Conservation (phyloP, 2,113 vertebrate species). For the Clarias macrocephalus region DNA sequence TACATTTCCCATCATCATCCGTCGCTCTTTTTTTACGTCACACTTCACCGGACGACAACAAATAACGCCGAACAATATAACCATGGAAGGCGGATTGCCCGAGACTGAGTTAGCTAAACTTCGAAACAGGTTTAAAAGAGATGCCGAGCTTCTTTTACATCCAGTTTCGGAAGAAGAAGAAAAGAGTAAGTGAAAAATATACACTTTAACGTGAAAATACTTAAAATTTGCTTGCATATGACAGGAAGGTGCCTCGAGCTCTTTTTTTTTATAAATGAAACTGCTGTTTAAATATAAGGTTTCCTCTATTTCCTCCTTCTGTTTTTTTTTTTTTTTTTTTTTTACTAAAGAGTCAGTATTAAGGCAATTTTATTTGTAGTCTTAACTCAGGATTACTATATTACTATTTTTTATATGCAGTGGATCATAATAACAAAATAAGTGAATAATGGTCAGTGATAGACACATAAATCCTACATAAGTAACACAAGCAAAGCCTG, state of each 20-base stretch:
- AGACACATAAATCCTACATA: not conserved
- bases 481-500: not conserved
- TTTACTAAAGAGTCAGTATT: not conserved
- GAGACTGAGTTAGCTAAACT: conserved; percentile 66
- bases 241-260: not conserved
- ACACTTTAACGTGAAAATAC: no score
- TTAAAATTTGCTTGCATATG: not conserved
- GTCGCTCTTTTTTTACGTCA: not conserved
- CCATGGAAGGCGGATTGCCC: conserved; percentile 55
- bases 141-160: conserved; percentile 70
- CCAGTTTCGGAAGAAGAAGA: conserved; percentile 56
- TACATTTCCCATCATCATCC: not conserved
- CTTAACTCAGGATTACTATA: not conserved
- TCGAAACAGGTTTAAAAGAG: conserved; percentile 71
- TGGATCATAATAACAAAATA: not conserved
- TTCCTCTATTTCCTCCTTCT: no score
- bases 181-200: conserved; percentile 65
- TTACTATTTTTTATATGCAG: not conserved
- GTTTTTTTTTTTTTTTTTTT: not conserved
- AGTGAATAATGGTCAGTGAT: not conserved
- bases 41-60: not conserved
- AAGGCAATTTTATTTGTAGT: not conserved
- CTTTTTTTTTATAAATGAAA: not conserved
- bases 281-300: not conserved
- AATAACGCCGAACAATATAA: not conserved